phyloP scores from a whole-genome alignment of 2,113 vertebrate species.

The Stigmatopora nigra region DNA sequence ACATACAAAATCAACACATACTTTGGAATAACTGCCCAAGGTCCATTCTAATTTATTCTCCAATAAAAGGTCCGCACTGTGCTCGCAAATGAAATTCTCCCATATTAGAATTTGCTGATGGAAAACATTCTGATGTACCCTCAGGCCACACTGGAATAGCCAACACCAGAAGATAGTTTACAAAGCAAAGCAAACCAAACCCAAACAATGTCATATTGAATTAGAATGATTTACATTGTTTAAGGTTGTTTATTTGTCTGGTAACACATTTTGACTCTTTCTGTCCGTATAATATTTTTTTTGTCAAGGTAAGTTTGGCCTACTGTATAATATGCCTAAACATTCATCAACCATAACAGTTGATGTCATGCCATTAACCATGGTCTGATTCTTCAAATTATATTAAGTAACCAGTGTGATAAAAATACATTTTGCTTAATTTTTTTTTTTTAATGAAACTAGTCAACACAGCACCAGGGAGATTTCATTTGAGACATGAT shows the following conservation, averaged over 20 bases:
- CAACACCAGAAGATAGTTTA: conserved; percentile 39
- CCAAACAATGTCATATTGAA: neutral
- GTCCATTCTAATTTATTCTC: conserved; percentile 40
- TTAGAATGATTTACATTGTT: neutral
- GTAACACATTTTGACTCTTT: neutral
- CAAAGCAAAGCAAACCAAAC: neutral
- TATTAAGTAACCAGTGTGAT: too few relatives aligned
- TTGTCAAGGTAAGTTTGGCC: neutral
- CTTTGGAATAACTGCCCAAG: conserved; percentile 38
- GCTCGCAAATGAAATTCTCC: conserved; percentile 28
- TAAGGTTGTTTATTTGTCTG: neutral
- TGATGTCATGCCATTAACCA: neutral
- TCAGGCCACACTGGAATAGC: conserved; percentile 44
- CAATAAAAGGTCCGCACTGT: conserved; percentile 25
- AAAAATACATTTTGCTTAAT: neutral
- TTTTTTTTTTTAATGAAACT: neutral
- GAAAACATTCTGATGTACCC: conserved; percentile 35
- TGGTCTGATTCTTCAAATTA: neutral
- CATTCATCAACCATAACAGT: too few relatives aligned
- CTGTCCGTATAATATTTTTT: neutral
- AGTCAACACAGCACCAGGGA: neutral
- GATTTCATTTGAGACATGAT: conserved; percentile 7
- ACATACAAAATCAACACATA: conserved; percentile 50
- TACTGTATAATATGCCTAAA: neutral
- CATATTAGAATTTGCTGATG: conserved; percentile 44